Evolutionary conservation across 1,140 invertebrate species (phyloP).

Genomic region (Ceratosolen solmsi): DNA sequence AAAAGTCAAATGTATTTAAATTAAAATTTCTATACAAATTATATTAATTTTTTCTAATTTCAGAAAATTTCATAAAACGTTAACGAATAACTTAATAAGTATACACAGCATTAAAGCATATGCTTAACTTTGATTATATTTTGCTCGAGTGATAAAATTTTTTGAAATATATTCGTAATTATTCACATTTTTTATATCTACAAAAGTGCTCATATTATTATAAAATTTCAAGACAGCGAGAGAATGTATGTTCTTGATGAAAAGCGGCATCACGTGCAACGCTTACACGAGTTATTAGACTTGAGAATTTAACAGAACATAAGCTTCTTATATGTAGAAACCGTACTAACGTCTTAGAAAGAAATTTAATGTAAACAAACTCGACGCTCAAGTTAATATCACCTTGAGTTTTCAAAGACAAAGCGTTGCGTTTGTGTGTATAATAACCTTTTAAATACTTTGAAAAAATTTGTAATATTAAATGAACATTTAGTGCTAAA

Average conservation of each 20-base stretch:
- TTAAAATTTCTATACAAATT: too few relatives aligned
- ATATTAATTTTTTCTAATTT: too few relatives aligned
- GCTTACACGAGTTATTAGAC: slow-evolving; percentile 4
- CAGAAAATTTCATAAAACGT: too few relatives aligned
- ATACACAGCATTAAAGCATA: too few relatives aligned
- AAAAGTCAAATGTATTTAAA: too few relatives aligned
- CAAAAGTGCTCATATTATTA: too few relatives aligned
- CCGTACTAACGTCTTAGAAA: slow-evolving; percentile 43
- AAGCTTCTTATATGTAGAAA: slow-evolving; percentile 47
- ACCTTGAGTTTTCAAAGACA: slow-evolving; percentile 45
- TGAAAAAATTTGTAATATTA: not conserved
- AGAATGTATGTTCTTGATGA: not conserved
- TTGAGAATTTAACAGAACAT: slow-evolving; percentile 31
- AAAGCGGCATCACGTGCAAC: not conserved
- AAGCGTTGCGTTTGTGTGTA: not conserved
- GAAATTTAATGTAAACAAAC: slow-evolving; percentile 46
- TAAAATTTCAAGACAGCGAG: too few relatives aligned
- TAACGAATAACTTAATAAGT: too few relatives aligned
- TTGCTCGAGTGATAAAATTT: too few relatives aligned
- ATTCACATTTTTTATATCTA: too few relatives aligned
- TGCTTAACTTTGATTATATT: too few relatives aligned
- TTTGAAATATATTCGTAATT: too few relatives aligned
- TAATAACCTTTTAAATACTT: not conserved
- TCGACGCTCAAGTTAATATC: slow-evolving; percentile 33
- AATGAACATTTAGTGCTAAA: not conserved